phyloP scores from a whole-genome alignment of 2,888 invertebrate genomes.

The Stegana nigrithorax region DNA sequence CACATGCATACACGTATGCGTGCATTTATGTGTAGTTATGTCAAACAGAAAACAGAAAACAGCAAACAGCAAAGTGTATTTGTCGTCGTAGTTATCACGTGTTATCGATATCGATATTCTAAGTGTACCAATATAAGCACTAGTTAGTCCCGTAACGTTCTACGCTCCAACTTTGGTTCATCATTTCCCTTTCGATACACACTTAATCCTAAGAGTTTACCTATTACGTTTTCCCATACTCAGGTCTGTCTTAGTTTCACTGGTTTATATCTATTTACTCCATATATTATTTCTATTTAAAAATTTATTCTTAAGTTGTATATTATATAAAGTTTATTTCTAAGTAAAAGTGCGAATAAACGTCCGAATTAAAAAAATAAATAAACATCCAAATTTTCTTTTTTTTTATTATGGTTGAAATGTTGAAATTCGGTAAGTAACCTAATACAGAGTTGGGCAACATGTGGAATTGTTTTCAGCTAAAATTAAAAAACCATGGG shows the following conservation, averaged over 20 bases:
- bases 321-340: not conserved
- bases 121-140: slow-evolving; percentile 5
- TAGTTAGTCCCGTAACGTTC: not conserved
- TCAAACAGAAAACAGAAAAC: too few species aligned
- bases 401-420: not conserved
- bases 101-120: slow-evolving; percentile 18
- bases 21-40: too few species aligned
- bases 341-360: slow-evolving; percentile 13
- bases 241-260: slow-evolving; percentile 4
- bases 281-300: not conserved
- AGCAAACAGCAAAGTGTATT: not conserved
- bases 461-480: too few species aligned
- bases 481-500: too few species aligned
- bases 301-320: slow-evolving; percentile 5
- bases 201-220: too few species aligned
- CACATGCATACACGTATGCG: too few species aligned
- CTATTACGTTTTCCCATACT: not conserved
- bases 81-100: slow-evolving; percentile 19
- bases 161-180: not conserved
- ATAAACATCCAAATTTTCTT: not conserved
- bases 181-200: not conserved
- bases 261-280: not conserved
- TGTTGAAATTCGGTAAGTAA: too few species aligned
- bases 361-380: slow-evolving; percentile 14
- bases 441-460: too few species aligned